Evolutionary conservation across 2,797 vertebrate species (phyloP).

Genomic region (Urosaurus nigricauda): DNA sequence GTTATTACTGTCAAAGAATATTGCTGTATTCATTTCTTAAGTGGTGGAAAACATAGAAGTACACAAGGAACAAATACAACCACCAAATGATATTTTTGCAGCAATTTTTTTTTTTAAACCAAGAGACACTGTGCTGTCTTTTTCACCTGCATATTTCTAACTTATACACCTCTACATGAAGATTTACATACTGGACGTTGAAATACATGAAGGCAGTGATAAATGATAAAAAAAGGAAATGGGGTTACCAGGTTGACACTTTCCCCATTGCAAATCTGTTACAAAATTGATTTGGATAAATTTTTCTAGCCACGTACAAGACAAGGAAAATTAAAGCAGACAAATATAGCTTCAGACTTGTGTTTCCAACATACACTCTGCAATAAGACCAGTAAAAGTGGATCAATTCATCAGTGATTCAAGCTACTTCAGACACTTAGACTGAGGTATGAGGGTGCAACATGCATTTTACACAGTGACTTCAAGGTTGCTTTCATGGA

Average conservation of each 20-base stretch:
- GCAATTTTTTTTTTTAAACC: neutral
- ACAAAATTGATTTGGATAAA: conserved; percentile 29
- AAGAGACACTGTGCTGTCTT: neutral
- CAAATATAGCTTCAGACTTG: conserved; percentile 1
- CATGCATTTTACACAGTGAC: neutral
- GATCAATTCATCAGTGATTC: conserved; percentile 29
- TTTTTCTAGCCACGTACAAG: conserved; percentile 3
- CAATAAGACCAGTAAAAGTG: conserved; percentile 30
- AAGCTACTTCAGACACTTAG: neutral
- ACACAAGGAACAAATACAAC: neutral
- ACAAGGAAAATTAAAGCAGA: rapidly evolving
- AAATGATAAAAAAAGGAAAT: conserved; percentile 7
- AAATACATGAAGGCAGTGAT: neutral
- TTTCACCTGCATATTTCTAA: neutral
- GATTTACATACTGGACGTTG: neutral
- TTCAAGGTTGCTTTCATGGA: neutral
- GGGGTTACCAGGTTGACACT: neutral
- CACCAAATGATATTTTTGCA: rapidly evolving
- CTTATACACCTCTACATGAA: neutral
- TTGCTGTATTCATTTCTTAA: neutral
- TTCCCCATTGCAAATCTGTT: conserved; percentile 32
- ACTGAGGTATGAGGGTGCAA: no score
- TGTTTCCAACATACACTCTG: neutral
- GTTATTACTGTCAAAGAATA: neutral
- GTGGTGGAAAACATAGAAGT: neutral